phyloP scores from a whole-genome alignment of 1,140 invertebrate genomes.

The Bathynomus jamesi region DNA sequence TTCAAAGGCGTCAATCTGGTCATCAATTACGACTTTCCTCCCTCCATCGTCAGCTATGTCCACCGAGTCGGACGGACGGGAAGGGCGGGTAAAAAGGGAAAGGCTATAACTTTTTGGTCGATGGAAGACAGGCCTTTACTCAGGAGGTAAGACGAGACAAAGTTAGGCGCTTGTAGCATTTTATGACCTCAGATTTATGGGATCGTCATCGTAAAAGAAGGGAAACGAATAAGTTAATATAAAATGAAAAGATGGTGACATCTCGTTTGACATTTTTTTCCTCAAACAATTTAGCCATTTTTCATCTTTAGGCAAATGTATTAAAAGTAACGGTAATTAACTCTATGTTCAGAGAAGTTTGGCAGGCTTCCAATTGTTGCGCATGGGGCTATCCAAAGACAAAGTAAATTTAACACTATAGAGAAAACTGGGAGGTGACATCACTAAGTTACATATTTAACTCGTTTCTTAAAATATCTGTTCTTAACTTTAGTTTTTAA shows the following conservation, averaged over 20 bases:
- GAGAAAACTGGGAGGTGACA: too few relatives aligned
- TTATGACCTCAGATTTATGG: not conserved
- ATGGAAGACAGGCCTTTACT: conserved; percentile 57
- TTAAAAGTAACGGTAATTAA: too few relatives aligned
- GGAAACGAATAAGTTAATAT: not conserved
- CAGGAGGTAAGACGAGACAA: conserved; percentile 21
- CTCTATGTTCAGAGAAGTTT: too few relatives aligned
- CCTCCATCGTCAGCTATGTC: conserved; percentile 83
- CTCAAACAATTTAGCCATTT: too few relatives aligned
- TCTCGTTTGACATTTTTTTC: too few relatives aligned
- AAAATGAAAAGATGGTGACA: not conserved
- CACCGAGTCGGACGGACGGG: conserved; percentile 90
- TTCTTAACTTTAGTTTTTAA: not conserved
- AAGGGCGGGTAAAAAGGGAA: conserved; percentile 75
- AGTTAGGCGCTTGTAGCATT: not conserved
- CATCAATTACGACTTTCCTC: conserved; percentile 96
- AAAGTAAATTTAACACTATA: too few relatives aligned
- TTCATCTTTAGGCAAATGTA: too few relatives aligned
- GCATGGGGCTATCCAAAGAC: too few relatives aligned
- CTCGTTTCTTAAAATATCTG: not conserved
- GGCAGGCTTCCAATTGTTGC: too few relatives aligned
- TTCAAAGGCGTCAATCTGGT: conserved; percentile 95
- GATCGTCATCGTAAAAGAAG: not conserved
- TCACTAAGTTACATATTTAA: too few relatives aligned
- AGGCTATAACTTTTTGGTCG: conserved; percentile 91